Base-by-base conservation (phyloP, 1,140 invertebrate genomes). In the Acromyrmex echinatior region DNA sequence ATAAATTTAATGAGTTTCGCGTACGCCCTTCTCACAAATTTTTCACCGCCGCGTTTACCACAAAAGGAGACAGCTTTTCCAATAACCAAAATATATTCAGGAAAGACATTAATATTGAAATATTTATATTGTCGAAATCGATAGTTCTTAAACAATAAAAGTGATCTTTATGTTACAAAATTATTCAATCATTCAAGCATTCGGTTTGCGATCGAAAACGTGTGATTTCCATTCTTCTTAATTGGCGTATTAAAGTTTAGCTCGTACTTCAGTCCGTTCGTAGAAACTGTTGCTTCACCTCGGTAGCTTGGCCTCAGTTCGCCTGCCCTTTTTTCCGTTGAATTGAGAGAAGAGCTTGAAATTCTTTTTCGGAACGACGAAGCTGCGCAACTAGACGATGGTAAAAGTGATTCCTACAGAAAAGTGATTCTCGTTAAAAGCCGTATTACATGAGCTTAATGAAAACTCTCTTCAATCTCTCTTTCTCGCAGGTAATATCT, bases 1-100 rank as follows among this genome's bases (percentile, higher is more conserved):
- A 84, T 84, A 84, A 84, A 84, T 84, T 84, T 84, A 84, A 84
- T 84, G 70, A 84, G 80, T 28, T 58, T 76, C 70, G 39, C 49
- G 28, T n/a, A 60, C 25, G 21, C 18, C 18, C 9, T 14, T 62
- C 35, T 81, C 45, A 2, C 14, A 10, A 81, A 70, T 39, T 71
- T 81, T 56, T 39, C 65, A 16, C 7, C 7, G 31, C 12, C 16
- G 21, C 21, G 10, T 6, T 28, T 18, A 3, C 18, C 6, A 25
- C 28, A 62, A 7, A 9, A 51, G 14, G 28, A 49, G n/a, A 25
- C 9, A 0, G 1, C 14, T 21, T 9, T 49, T 28, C 16, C 62
- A 10, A 60, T 74, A 39, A 45, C n/a, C 14, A 2, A 51, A 16
- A 51, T n/a, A 16, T 53, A 35, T 35, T 21, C 14, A 18, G 31